Percentiles rank a stretch among this genome's conserved stretches.
phyloP scores from a whole-genome alignment of 37 sponge, comb jelly and placozoan species.

The Halichondria panicea region DNA sequence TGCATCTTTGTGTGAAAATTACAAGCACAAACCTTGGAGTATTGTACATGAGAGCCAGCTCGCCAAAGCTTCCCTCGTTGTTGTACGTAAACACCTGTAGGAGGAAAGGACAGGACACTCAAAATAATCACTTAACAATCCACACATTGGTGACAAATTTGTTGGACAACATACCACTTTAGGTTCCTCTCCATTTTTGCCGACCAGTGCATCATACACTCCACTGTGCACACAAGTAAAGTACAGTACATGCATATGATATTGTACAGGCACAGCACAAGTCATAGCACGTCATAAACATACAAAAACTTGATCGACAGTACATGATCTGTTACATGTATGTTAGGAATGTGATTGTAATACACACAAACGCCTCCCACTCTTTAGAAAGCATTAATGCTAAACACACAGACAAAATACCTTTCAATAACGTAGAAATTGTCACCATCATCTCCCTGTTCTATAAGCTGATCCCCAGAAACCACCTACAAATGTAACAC shows the following conservation, averaged over 20 bases:
- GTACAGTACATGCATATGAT: background rate
- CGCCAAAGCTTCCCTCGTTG: constrained; percentile 89
- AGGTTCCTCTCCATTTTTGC: constrained; percentile 24
- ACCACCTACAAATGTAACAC: constrained; percentile 49
- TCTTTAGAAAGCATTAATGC: background rate
- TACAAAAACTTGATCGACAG: background rate
- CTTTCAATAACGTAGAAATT: constrained; percentile 95
- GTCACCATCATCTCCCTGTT: constrained; percentile 94
- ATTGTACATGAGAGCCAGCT: constrained; percentile 97
- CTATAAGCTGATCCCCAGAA: constrained; percentile 78
- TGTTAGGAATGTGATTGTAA: no score
- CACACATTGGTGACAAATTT: background rate
- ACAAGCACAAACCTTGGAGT: constrained; percentile 76
- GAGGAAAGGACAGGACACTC: background rate
- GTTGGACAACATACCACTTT: constrained; percentile 39
- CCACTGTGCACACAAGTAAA: constrained; percentile 35
- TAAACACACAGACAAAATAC: constrained; percentile 36
- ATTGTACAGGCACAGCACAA: background rate
- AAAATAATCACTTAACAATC: background rate
- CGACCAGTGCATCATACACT: constrained; percentile 41
- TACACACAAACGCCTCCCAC: constrained; percentile 12
- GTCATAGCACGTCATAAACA: background rate
- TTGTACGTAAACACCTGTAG: constrained; percentile 81
- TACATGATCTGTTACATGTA: background rate
- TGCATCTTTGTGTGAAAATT: no score